A percentile compares a stretch with the other conserved stretches of the same genome.
Evolutionary conservation across 2,113 vertebrate genomes (phyloP).

Genomic region (Thymallus thymallus): DNA sequence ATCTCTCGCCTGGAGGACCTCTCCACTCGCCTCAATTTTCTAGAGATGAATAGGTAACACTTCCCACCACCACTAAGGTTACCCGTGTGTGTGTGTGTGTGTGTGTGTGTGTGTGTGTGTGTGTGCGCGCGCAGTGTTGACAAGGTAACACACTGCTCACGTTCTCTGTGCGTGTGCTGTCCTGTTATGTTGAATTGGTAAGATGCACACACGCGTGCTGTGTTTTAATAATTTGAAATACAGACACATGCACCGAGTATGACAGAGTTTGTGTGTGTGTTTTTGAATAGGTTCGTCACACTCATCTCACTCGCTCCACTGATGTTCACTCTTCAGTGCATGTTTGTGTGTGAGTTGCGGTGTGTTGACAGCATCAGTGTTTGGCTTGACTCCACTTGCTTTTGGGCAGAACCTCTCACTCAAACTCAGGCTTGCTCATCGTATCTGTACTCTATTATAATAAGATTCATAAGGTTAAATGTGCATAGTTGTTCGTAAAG

Average conservation of each 20-base stretch:
- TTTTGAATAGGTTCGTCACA: background rate
- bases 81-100: background rate
- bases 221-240: background rate
- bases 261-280: background rate
- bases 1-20: conserved; percentile 98
- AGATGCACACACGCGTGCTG: background rate
- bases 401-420: background rate
- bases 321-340: conserved; percentile 11
- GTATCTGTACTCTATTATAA: background rate
- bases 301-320: background rate
- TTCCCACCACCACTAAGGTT: background rate
- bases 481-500: background rate
- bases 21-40: conserved; percentile 92
- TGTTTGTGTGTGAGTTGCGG: conserved; percentile 14
- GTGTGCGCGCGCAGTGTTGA: conserved; percentile 26
- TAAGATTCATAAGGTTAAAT: background rate
- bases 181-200: background rate
- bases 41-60: conserved; percentile 99
- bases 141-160: background rate
- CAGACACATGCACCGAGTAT: background rate
- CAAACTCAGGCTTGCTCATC: background rate
- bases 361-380: background rate
- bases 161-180: conserved; percentile 20
- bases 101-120: conserved; percentile 30
- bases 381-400: background rate